A percentile compares a stretch with the other conserved stretches of the same genome.
Evolutionary conservation across 2,797 vertebrate genomes (phyloP).

Genomic region (Notamacropus eugenii): DNA sequence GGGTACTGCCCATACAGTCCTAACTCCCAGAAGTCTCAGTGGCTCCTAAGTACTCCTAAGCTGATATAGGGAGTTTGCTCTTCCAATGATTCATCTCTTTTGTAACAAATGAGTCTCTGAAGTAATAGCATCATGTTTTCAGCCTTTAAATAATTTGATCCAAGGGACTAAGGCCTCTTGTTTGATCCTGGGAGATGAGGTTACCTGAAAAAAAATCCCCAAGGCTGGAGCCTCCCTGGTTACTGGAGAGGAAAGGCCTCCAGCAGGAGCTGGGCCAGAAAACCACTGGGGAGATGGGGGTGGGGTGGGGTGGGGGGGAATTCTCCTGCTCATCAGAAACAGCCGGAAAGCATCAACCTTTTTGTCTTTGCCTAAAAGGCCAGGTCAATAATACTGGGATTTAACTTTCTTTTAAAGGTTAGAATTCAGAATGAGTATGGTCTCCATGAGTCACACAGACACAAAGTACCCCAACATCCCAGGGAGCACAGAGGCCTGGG

Average conservation of each 20-base stretch:
- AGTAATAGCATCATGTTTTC: background rate
- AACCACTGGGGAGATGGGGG: too few species aligned
- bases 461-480: background rate
- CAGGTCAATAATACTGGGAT: background rate
- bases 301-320: too few species aligned
- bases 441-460: background rate
- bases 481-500: too few species aligned
- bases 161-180: background rate
- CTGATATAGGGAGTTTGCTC: background rate
- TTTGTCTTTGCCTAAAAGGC: too few species aligned
- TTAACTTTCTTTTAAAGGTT: conserved; percentile 1
- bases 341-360: too few species aligned
- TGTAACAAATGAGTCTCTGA: background rate
- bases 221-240: background rate
- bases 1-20: background rate
- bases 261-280: too few species aligned
- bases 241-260: too few species aligned
- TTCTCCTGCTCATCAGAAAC: too few species aligned
- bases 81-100: background rate
- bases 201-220: background rate
- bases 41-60: background rate
- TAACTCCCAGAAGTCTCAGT: background rate
- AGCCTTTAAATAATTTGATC: background rate
- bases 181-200: background rate
- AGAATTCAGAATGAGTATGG: background rate